Evolutionary conservation across 2,797 vertebrate genomes (phyloP).

Genomic region (Sebastes steindachneri): DNA sequence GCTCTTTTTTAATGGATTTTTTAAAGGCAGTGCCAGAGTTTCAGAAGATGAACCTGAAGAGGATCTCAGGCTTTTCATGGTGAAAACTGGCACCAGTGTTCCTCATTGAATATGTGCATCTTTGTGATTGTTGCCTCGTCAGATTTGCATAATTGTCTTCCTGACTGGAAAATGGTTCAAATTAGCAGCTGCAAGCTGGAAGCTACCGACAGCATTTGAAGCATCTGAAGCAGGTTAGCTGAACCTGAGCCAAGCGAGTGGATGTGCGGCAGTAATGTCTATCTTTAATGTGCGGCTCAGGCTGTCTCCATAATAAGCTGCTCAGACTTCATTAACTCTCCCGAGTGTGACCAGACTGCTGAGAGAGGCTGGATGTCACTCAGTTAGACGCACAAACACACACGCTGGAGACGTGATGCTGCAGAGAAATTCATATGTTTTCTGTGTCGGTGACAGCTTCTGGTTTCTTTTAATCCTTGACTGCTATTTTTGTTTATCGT

Average conservation of each 20-base stretch:
- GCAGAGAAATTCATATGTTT: background rate
- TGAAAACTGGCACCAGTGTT: background rate
- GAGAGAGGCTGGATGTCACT: constrained; percentile 41
- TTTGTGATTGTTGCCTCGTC: constrained; percentile 14
- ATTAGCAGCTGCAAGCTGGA: background rate
- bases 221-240: background rate
- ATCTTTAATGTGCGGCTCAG: constrained; percentile 34
- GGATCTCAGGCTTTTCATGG: background rate
- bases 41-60: background rate
- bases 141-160: constrained; percentile 46
- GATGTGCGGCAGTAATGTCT: constrained; percentile 1
- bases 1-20: background rate
- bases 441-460: background rate
- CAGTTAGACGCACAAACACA: background rate
- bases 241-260: background rate
- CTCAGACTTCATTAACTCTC: constrained; percentile 65
- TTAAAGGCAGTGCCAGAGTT: background rate
- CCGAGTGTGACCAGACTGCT: constrained; percentile 64
- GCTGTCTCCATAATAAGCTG: constrained; percentile 51
- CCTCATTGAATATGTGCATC: constrained; percentile 25
- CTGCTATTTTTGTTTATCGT: constrained; percentile 1
- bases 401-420: background rate
- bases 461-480: constrained; percentile 9
- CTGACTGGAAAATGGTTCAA: constrained; percentile 10
- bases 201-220: background rate